A percentile compares a stretch with the other conserved stretches of the same genome.
These are phyloP conservation scores for Cremastinae sp. DNA, from an alignment of 2,888 invertebrate genomes.

Conservation along the genomic window DNA sequence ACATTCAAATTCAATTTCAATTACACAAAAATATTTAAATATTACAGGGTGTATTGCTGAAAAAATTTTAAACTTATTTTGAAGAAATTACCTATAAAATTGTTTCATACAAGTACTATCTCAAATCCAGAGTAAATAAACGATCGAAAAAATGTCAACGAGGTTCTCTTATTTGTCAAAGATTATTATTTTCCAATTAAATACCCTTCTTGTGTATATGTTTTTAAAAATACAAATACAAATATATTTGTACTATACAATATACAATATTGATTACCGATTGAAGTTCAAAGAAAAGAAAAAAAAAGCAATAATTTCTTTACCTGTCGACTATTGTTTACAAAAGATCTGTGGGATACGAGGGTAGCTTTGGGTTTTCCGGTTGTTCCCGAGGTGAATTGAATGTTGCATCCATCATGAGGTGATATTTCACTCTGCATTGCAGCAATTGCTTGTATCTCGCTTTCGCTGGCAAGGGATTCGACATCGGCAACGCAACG, in stretches of 20 bases:
- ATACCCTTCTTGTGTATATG: background rate
- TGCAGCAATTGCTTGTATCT: constrained; percentile 78
- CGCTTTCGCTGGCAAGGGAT: constrained; percentile 70
- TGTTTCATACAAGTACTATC: too few species aligned
- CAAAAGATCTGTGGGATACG: constrained; percentile 86
- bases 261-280: too few species aligned
- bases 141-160: too few species aligned
- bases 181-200: too few species aligned
- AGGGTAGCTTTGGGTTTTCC: constrained; percentile 90
- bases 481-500: constrained; percentile 80
- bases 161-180: background rate
- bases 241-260: too few species aligned
- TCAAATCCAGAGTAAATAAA: too few species aligned
- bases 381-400: constrained; percentile 93
- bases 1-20: too few species aligned
- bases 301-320: constrained; percentile 76
- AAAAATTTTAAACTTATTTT: too few species aligned
- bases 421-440: constrained; percentile 84
- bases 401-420: constrained; percentile 87
- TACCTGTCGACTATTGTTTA: constrained; percentile 88
- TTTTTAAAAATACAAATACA: background rate
- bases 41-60: too few species aligned
- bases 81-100: too few species aligned
- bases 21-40: too few species aligned
- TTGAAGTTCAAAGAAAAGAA: background rate